Conservation (phyloP, 2,797 vertebrate genomes). For the Schizopygopsis malacanthus region DNA sequence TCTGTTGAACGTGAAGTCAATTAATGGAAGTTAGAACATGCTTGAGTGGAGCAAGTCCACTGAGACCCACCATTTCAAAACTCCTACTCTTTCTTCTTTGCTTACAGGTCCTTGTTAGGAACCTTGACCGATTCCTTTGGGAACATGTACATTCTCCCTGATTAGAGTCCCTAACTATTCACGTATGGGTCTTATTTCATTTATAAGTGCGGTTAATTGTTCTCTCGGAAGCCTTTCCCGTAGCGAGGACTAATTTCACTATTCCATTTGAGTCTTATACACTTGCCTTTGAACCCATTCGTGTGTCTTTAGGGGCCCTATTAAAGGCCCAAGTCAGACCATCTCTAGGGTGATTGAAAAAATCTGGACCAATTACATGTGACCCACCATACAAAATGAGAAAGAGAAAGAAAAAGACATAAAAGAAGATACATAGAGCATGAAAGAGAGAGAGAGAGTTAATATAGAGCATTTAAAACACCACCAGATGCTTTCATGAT, state of each 20-base stretch:
- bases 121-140: conserved; percentile 49
- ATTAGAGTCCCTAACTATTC: conserved; percentile 62
- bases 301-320: conserved; percentile 62
- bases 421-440: conserved; percentile 44
- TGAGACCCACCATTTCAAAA: conserved; percentile 49
- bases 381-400: conserved; percentile 68
- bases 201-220: conserved; percentile 55
- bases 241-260: conserved; percentile 51
- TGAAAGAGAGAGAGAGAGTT: not conserved
- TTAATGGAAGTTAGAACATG: conserved; percentile 48
- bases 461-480: conserved; percentile 76
- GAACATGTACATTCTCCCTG: conserved; percentile 58
- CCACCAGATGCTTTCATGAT: conserved; percentile 75
- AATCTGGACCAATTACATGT: conserved; percentile 66
- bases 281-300: conserved; percentile 55
- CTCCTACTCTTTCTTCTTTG: conserved; percentile 54
- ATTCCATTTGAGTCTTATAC: conserved; percentile 42
- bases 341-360: conserved; percentile 65
- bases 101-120: conserved; percentile 46
- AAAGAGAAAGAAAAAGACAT: conserved; percentile 61
- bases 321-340: conserved; percentile 55
- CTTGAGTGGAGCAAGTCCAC: conserved; percentile 41
- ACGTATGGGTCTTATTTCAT: conserved; percentile 57
- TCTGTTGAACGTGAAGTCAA: conserved; percentile 53
- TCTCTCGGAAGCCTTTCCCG: conserved; percentile 47